Evolutionary conservation across 2,797 vertebrate species (phyloP).

Genomic region (Cossypha polioptera): DNA sequence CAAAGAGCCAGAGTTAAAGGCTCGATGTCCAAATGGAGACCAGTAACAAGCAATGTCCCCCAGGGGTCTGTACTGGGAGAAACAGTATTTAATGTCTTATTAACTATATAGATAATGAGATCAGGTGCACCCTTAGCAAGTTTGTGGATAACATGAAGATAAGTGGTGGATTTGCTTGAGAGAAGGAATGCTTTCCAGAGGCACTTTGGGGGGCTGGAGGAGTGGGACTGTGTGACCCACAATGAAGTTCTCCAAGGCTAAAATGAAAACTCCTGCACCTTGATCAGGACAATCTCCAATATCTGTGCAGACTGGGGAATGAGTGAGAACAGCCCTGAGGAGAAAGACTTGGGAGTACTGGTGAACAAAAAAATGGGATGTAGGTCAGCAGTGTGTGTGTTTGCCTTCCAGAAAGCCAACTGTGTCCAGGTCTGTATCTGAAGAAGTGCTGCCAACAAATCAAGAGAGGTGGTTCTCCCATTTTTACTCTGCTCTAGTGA

Average conservation of each 20-base stretch:
- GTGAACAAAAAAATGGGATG: not conserved
- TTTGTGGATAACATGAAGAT: not conserved
- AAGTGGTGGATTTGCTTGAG: fast-evolving
- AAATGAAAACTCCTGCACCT: not conserved
- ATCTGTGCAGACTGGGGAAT: not conserved
- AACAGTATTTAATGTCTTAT: not conserved
- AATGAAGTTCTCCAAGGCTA: not conserved
- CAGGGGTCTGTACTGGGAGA: not conserved
- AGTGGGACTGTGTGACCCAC: not conserved
- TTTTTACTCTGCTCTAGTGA: not conserved
- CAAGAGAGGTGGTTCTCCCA: not conserved
- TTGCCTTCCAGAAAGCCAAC: not conserved
- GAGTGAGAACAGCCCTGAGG: not conserved
- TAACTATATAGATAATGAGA: not conserved
- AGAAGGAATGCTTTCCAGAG: not conserved
- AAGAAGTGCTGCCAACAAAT: fast-evolving
- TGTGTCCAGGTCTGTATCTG: not conserved
- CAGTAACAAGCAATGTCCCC: not conserved
- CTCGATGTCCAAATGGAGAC: not conserved
- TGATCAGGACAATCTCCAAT: too few relatives aligned
- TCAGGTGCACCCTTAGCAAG: not conserved
- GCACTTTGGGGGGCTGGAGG: not conserved
- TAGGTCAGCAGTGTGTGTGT: fast-evolving
- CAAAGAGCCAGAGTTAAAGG: not conserved
- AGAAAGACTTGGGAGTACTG: not conserved